Evolutionary conservation across 2,888 invertebrate genomes (phyloP).

Genomic region (Spatulosminthurus flaviceps): DNA sequence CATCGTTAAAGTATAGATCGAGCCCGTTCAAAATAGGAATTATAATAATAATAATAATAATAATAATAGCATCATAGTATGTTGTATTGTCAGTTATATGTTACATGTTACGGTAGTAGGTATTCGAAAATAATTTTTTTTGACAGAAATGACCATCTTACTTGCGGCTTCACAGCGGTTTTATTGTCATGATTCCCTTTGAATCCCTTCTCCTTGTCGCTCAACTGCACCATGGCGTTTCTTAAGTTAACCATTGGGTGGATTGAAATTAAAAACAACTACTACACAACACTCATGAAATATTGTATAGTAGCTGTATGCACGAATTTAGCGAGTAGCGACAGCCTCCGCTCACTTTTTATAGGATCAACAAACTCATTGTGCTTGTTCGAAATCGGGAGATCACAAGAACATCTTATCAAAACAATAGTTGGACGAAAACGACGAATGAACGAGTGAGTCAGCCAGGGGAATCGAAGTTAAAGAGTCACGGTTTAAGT

Average conservation of each 20-base stretch:
- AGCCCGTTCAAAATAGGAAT: too few relatives aligned
- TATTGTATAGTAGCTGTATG: background rate
- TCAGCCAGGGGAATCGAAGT: background rate
- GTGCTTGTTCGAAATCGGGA: background rate
- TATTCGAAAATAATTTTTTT: background rate
- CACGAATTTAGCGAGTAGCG: background rate
- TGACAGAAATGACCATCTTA: conserved; percentile 32
- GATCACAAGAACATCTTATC: background rate
- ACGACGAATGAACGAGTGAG: background rate
- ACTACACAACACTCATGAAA: background rate
- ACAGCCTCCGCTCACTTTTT: background rate
- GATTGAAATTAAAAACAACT: background rate
- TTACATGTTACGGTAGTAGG: background rate
- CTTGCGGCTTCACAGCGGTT: conserved; percentile 49
- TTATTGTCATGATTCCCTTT: conserved; percentile 47
- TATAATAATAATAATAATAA: too few relatives aligned
- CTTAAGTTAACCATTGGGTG: conserved; percentile 28
- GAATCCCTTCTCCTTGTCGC: conserved; percentile 41
- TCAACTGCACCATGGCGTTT: conserved; percentile 51
- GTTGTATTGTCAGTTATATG: background rate
- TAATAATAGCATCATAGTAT: too few relatives aligned
- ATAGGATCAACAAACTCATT: conserved; percentile 5
- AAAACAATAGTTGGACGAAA: background rate
- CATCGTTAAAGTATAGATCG: too few relatives aligned
- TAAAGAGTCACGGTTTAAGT: background rate